Evolutionary conservation across 2,888 invertebrate species (phyloP).

Genomic region (Lepidochrysops patricia): DNA sequence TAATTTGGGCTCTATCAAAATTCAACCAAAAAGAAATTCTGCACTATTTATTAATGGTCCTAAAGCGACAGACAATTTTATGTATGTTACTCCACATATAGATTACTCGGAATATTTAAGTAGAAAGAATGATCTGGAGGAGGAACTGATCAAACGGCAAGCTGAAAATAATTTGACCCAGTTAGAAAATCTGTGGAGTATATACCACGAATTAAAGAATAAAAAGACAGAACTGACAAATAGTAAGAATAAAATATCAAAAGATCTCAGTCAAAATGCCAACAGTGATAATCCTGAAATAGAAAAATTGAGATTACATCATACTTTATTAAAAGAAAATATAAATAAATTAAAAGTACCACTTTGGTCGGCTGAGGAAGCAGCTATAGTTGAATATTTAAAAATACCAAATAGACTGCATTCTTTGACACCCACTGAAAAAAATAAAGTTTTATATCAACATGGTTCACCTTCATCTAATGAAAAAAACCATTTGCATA

Average conservation of each 20-base stretch:
- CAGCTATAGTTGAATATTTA: conserved; percentile 76
- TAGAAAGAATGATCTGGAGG: conserved; percentile 61
- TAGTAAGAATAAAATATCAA: conserved; percentile 63
- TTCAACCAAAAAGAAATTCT: conserved; percentile 52
- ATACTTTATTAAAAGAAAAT: conserved; percentile 74
- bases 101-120: conserved; percentile 76
- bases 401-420: conserved; percentile 82
- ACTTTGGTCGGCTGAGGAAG: conserved; percentile 83
- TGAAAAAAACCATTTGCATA: conserved; percentile 69
- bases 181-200: conserved; percentile 75
- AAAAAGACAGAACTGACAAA: conserved; percentile 68
- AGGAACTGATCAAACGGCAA: conserved; percentile 73
- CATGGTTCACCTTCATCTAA: conserved; percentile 37
- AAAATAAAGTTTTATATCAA: conserved; percentile 43
- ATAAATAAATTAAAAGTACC: conserved; percentile 76
- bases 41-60: conserved; percentile 80
- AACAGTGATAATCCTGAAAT: conserved; percentile 49
- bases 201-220: conserved; percentile 72
- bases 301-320: conserved; percentile 72
- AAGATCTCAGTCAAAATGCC: conserved; percentile 54
- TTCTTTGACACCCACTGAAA: conserved; percentile 70
- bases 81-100: conserved; percentile 79
- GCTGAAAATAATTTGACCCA: conserved; percentile 68
- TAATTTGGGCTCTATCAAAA: conserved; percentile 23
- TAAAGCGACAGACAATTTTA: conserved; percentile 80